phyloP scores from a whole-genome alignment of 2,113 vertebrate genomes.

The Caracal caracal region DNA sequence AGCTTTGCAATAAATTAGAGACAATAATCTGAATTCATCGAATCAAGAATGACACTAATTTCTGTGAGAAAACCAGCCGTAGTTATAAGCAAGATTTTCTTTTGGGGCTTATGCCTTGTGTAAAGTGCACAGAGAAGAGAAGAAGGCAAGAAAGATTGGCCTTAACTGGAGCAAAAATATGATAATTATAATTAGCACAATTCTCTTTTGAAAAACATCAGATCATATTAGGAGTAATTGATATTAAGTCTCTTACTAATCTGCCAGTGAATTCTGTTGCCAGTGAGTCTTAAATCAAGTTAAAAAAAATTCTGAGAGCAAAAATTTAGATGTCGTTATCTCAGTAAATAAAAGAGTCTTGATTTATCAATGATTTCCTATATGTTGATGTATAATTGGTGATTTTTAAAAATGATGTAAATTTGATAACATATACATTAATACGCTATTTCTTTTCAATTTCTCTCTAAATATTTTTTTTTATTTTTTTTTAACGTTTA shows the following conservation, averaged over 20 bases:
- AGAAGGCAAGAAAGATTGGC: background rate
- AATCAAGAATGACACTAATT: slow-evolving; percentile 62
- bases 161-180: background rate
- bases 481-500: too few relatives aligned
- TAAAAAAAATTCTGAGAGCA: background rate
- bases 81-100: slow-evolving; percentile 38
- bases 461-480: background rate
- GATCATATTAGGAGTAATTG: background rate
- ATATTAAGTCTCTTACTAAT: background rate
- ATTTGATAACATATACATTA: background rate
- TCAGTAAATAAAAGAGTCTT: background rate
- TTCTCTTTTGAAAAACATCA: background rate
- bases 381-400: background rate
- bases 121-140: background rate
- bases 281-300: background rate
- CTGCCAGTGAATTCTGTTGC: background rate
- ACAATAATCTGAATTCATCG: slow-evolving; percentile 63
- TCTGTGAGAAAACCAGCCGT: slow-evolving; percentile 59
- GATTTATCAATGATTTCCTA: background rate
- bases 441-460: background rate
- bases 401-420: background rate
- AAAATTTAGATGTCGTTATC: background rate
- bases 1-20: slow-evolving; percentile 64
- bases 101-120: background rate
- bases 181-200: background rate